Evolutionary conservation across 2,888 invertebrate genomes (phyloP), one percentile per base, ranked within the genome.

Genomic region (Drosophila villosipedis): DNA sequence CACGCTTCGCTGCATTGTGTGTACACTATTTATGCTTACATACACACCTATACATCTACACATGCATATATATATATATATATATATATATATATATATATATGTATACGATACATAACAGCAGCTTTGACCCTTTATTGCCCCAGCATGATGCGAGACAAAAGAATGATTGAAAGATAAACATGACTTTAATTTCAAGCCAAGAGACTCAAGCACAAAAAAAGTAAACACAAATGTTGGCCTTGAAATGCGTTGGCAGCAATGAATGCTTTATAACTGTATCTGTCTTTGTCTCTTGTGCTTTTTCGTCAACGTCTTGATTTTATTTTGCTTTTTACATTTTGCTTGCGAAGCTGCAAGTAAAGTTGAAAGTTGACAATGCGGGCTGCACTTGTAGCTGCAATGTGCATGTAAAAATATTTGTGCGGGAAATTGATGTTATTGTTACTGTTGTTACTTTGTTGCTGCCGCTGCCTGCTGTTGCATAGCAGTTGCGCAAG

Each of bases 161-260:
- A 54, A 64, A 52, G 43, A 61, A 49, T 47, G 63, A 55, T 47
- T 47, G 47, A 86, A 86, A 79, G 72, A 78, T 73, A 87, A 89
- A 89, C 85, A 78, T 63, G 77, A 73, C 68, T 89, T 82, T 66
- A 70, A 78, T 82, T 75, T 65, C 7, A 73, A 84, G 59, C 61
- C 63, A 50, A 73, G 62, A 68, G 19, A 47, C 25, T 41, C 62
- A 39, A 61, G 43, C 67, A 67, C 61, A 50, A 64, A 47, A 54
- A 70, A 78, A 53, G 53, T 37, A 58, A 65, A 65, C 53, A 49
- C 75, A 30, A 75, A 67, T 49, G 31, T 68, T 72, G 64, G 50
- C 67, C 76, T 33, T 71, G 41, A 68, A 55, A 35, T 60, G 39
- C 55, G 47, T 33, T 61, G 43, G 37, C 66, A 37, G 43, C 28